These are phyloP conservation scores for Leptinotarsa texana DNA, from an alignment of 1,140 invertebrate species.

Conservation along the genomic window DNA sequence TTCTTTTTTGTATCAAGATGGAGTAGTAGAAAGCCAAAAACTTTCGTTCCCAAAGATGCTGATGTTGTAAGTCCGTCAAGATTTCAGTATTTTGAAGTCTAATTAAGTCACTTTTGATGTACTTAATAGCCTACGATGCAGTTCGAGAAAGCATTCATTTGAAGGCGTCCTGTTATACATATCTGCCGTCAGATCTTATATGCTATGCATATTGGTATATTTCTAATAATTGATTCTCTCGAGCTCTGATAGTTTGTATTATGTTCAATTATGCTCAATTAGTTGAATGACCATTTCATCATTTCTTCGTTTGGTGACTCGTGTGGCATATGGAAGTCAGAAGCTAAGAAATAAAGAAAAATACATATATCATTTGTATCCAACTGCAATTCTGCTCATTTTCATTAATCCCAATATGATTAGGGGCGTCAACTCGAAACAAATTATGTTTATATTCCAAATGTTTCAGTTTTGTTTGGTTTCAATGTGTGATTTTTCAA, in stretches of 20 bases:
- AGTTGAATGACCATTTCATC: neutral
- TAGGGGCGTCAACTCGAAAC: no score
- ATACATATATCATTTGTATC: no score
- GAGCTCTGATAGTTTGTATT: neutral
- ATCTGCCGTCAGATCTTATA: neutral
- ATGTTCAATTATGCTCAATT: neutral
- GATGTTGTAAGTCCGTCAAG: slow-evolving; percentile 9
- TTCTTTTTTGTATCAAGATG: no score
- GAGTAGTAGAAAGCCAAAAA: no score
- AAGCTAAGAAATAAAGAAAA: no score
- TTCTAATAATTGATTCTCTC: neutral
- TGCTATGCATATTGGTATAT: neutral
- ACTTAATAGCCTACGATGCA: slow-evolving; percentile 2
- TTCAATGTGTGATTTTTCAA: no score
- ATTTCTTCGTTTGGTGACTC: neutral
- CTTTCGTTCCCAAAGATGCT: no score
- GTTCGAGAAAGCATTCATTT: neutral
- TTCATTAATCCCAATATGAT: no score
- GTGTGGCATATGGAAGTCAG: no score
- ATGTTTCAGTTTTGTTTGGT: no score
- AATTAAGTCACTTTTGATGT: slow-evolving; percentile 11
- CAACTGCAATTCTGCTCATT: no score
- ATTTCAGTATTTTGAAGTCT: slow-evolving; percentile 3
- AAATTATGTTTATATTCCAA: no score
- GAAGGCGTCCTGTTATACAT: neutral